phyloP scores from a whole-genome alignment of 2,113 vertebrate genomes.

The Corythoichthys intestinalis region DNA sequence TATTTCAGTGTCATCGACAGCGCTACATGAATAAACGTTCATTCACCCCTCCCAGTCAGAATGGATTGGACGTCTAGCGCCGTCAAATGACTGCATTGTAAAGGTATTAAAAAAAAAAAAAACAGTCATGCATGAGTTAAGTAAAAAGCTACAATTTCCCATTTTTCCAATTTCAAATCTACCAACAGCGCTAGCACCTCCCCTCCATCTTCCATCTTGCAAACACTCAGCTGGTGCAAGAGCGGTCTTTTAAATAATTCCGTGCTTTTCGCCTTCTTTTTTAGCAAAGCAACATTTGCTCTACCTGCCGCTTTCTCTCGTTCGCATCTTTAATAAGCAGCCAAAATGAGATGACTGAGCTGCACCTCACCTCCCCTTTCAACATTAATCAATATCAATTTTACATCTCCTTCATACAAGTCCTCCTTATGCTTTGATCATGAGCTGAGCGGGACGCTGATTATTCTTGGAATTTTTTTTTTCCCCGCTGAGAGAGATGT shows the following conservation, averaged over 20 bases:
- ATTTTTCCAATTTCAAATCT: too few relatives aligned
- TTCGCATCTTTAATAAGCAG: constrained; percentile 40
- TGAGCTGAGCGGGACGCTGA: constrained; percentile 47
- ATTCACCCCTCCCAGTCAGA: too few relatives aligned
- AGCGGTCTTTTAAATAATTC: background rate
- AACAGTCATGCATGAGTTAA: too few relatives aligned
- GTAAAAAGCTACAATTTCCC: too few relatives aligned
- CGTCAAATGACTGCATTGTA: too few relatives aligned
- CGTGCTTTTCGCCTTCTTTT: background rate
- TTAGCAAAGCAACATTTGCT: constrained; percentile 18
- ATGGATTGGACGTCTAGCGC: too few relatives aligned
- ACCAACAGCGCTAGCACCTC: too few relatives aligned
- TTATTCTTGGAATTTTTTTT: constrained; percentile 30
- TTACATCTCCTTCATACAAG: constrained; percentile 53
- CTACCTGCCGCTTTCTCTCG: constrained; percentile 34
- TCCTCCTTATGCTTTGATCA: constrained; percentile 57
- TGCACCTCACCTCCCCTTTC: constrained; percentile 24
- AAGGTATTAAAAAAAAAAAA: too few relatives aligned
- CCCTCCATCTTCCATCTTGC: too few relatives aligned
- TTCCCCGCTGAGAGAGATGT: background rate
- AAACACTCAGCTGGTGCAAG: too few relatives aligned
- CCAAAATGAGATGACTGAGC: constrained; percentile 24
- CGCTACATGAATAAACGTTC: too few relatives aligned
- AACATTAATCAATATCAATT: constrained; percentile 61
- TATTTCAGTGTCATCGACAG: too few relatives aligned